These are phyloP conservation scores for Dendrolimus houi DNA, from an alignment of 2,888 invertebrate species.

Conservation along the genomic window DNA sequence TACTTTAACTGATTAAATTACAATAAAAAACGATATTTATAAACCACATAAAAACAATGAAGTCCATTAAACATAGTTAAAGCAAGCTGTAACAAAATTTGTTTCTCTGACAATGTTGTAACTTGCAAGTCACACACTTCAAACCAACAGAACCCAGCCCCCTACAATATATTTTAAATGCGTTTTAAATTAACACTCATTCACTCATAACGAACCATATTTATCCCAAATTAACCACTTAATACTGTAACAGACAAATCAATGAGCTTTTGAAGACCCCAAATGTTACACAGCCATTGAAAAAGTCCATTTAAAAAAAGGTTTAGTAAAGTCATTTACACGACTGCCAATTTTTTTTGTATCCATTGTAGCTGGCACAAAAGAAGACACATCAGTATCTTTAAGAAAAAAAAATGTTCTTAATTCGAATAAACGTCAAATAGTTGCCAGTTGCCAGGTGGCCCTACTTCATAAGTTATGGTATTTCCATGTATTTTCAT, in stretches of 20 bases:
- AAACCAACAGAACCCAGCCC: constrained; percentile 7
- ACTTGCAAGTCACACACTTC: constrained; percentile 7
- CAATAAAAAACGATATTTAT: too few relatives aligned
- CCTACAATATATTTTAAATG: constrained; percentile 24
- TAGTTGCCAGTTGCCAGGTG: constrained; percentile 12
- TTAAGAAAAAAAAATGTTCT: constrained; percentile 44
- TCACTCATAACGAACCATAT: constrained; percentile 34
- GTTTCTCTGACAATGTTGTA: neutral
- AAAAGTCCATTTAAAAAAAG: constrained; percentile 40
- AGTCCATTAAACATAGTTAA: too few relatives aligned
- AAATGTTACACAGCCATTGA: constrained; percentile 51
- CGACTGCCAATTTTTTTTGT: constrained; percentile 46
- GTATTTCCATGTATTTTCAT: too few relatives aligned
- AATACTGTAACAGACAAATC: constrained; percentile 52
- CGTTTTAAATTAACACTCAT: constrained; percentile 37
- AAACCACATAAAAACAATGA: too few relatives aligned
- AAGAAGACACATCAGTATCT: constrained; percentile 65
- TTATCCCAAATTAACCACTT: constrained; percentile 55
- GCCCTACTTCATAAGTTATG: constrained; percentile 18
- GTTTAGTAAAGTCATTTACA: constrained; percentile 53
- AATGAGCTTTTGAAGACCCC: constrained; percentile 52
- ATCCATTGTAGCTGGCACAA: constrained; percentile 58
- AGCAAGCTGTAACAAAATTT: too few relatives aligned
- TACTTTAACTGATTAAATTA: too few relatives aligned
- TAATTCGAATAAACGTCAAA: constrained; percentile 49